These are phyloP conservation scores for Biston betularia DNA, from an alignment of 2,888 invertebrate genomes.

Conservation along the genomic window DNA sequence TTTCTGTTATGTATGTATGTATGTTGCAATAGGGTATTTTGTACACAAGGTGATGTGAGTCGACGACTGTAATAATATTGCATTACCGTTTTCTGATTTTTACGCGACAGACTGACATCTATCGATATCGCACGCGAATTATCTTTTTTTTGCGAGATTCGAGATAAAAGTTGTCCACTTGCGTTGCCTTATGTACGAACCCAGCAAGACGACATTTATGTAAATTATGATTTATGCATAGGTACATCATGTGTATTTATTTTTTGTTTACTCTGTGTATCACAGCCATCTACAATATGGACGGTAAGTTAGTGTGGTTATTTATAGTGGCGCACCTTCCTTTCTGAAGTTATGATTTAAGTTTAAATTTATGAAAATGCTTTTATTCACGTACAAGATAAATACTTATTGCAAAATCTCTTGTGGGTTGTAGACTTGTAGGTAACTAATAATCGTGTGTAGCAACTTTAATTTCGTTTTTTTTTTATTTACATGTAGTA, in stretches of 20 bases:
- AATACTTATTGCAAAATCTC: background rate
- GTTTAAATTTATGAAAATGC: background rate
- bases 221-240: conserved; percentile 1
- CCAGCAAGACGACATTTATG: background rate
- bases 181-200: background rate
- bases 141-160: no score
- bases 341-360: background rate
- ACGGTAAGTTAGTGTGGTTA: conserved; percentile 75
- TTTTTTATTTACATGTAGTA: no score
- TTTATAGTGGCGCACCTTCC: conserved; percentile 45
- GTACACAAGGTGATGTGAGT: background rate
- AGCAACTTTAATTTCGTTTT: no score
- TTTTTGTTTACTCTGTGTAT: conserved; percentile 26
- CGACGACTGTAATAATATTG: background rate
- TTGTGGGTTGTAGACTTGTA: no score
- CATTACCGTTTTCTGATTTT: background rate
- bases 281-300: conserved; percentile 52
- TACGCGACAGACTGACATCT: no score
- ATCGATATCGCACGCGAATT: no score
- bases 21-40: background rate
- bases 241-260: conserved; percentile 12
- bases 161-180: background rate
- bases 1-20: background rate
- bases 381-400: background rate
- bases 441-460: no score